Evolutionary conservation across 2,797 vertebrate genomes (phyloP).

Genomic region (Aselliscus stoliczkanus): DNA sequence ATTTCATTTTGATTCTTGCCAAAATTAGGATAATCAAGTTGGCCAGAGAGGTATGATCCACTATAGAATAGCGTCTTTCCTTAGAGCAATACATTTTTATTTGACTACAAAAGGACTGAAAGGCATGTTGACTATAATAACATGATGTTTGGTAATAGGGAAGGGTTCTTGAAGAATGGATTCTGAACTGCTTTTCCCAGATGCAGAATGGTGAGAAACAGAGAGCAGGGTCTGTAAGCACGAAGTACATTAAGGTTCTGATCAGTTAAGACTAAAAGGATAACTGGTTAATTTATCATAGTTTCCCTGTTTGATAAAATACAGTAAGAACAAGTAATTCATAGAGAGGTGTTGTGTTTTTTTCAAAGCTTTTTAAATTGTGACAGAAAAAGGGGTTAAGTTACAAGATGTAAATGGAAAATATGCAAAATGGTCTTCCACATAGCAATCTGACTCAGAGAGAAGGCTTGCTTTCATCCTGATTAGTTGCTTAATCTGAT

Average conservation of each 20-base stretch:
- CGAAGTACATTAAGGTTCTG: not conserved
- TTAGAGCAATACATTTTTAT: not conserved
- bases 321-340: not conserved
- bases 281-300: not conserved
- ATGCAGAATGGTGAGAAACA: not conserved
- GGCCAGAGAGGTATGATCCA: not conserved
- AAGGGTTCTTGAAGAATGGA: not conserved
- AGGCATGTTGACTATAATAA: not conserved
- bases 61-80: not conserved
- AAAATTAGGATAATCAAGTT: not conserved
- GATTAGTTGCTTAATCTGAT: conserved; percentile 84
- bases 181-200: not conserved
- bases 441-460: conserved; percentile 69
- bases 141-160: not conserved
- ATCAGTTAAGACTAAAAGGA: not conserved
- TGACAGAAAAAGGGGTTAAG: not conserved
- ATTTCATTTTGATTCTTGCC: conserved; percentile 24
- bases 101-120: not conserved
- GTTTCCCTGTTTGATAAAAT: not conserved
- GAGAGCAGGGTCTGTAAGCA: not conserved
- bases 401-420: not conserved
- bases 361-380: not conserved
- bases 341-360: not conserved
- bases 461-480: conserved; percentile 66
- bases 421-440: not conserved